Base-by-base conservation (phyloP, 2,888 invertebrate genomes). In the Sphinx pinastri region DNA sequence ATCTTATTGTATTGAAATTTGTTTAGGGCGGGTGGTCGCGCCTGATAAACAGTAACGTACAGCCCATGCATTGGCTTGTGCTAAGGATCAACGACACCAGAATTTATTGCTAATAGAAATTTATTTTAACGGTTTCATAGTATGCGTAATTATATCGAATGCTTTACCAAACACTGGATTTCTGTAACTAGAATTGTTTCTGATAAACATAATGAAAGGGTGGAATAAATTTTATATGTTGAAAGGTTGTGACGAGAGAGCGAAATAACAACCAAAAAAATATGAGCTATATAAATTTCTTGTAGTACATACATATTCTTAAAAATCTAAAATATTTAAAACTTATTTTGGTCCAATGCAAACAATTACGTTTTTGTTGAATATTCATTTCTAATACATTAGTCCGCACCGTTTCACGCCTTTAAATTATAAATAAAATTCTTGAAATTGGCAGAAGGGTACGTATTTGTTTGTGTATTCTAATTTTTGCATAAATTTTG, bases 1-100 rank as follows among this genome's bases (percentile, higher is more conserved):
- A 84, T 84, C 75, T 81, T 79, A 87, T 85, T 85, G 84, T 77
- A 78, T 72, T 79, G 76, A 85, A 87, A 86, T 88, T 88, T 88
- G 85, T 83, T 87, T 84, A 87, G 85, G 86, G 77, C 78, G 86
- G 75, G 79, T 87, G 88, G 77, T 76, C 77, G 77, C 69, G 68
- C 73, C 84, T 79, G 88, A 88, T 88, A 88, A 85, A 79, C 79
- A 76, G 79, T 79, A 75, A 38, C 5, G 3, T 38, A 38, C 8
- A 38, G 38, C 38, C 76, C 75, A 76, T 79, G 75, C 72, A 71
- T 75, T 74, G 71, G 76, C 77, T 79, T 77, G 77, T 77, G 79
- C 79, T 72, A 71, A 75, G 76, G 75, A 72, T 74, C 47, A 60
- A 16, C 0, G 47, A 63, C 47, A 47, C 47, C 6, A 12, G 4